phyloP scores from a whole-genome alignment of 2,113 vertebrate genomes.

The Anser cygnoides region DNA sequence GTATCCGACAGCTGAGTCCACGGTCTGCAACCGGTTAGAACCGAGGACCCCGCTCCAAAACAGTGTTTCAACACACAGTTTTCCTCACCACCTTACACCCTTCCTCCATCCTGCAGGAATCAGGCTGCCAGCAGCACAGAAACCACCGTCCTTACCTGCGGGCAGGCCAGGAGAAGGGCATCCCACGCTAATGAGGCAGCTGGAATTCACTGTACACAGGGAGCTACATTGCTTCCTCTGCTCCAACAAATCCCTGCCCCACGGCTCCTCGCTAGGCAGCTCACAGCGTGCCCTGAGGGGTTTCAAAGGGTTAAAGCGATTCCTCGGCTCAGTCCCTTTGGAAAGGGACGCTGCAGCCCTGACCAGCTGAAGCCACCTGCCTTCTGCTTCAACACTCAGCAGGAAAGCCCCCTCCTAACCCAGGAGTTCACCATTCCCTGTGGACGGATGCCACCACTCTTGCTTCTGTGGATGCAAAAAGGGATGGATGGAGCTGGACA shows the following conservation, averaged over 20 bases:
- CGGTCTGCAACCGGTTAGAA: fast-evolving
- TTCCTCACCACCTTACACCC: neutral
- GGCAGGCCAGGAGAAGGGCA: neutral
- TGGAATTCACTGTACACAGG: fast-evolving
- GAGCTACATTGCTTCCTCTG: fast-evolving
- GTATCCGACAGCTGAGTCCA: neutral
- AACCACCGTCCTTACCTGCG: neutral
- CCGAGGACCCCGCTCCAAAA: neutral
- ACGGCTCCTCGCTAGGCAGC: fast-evolving
- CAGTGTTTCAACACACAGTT: fast-evolving
- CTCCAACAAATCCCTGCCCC: neutral
- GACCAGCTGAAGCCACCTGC: fast-evolving
- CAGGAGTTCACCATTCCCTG: neutral
- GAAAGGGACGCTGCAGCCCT: neutral
- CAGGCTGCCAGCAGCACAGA: fast-evolving
- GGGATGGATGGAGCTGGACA: neutral
- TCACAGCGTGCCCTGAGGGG: fast-evolving
- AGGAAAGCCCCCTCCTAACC: neutral
- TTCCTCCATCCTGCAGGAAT: neutral
- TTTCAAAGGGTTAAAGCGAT: neutral
- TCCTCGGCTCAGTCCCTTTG: neutral
- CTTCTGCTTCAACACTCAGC: neutral
- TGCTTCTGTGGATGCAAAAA: neutral
- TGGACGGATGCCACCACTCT: neutral
- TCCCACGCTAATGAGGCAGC: fast-evolving